Base-by-base conservation (phyloP, 64 coral and sea anemone species). In the Montipora capricornis region DNA sequence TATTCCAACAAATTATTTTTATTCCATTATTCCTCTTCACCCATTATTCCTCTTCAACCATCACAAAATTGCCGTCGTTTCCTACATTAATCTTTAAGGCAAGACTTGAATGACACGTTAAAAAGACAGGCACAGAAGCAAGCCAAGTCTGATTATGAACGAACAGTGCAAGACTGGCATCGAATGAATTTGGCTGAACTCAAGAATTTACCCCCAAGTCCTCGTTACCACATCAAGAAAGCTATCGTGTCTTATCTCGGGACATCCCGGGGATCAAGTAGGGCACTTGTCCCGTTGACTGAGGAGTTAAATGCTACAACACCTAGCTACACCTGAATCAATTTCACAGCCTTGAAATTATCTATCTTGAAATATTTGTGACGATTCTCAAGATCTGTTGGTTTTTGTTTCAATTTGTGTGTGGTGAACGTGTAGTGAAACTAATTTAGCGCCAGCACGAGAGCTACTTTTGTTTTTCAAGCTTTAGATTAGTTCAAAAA, bases 91-190 rank as follows among this genome's bases (percentile, higher is more conserved):
- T 20, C 44, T 92, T 81, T 5, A 37, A 98, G 98, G 87, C 76
- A 64, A 45, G 98, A 96, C 26, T 68, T 99, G 14, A 76, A 58
- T 11, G 88, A 55, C 62, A 93, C 94, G 45, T 76, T 81, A 45
- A 77, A 94, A 47, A 85, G 70, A 67, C 79, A 92, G 5, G 92
- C 91, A 22, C 85, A 96, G 75, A 96, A 94, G 47, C 95, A 93
- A 73, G 83, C 92, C 6, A 91, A 89, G 37, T 73, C 76, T 14
- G 98, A 99, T 49, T 99, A 99, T 74, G 86, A 99, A 4, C 89
- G 98, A 92, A 96, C 98, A 26, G 73, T 94, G 47, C 94, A 99
- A 20, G 98, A 99, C 80, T 99, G 98, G 98, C 74, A 96, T 45
- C 79, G 98, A 87, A 99, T 99, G 98, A 96, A 99, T 75, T 48